Evolutionary conservation across 30 jellyfish, hydroid and myxozoan genomes (phyloP).

Genomic region (Aurelia coerulea): DNA sequence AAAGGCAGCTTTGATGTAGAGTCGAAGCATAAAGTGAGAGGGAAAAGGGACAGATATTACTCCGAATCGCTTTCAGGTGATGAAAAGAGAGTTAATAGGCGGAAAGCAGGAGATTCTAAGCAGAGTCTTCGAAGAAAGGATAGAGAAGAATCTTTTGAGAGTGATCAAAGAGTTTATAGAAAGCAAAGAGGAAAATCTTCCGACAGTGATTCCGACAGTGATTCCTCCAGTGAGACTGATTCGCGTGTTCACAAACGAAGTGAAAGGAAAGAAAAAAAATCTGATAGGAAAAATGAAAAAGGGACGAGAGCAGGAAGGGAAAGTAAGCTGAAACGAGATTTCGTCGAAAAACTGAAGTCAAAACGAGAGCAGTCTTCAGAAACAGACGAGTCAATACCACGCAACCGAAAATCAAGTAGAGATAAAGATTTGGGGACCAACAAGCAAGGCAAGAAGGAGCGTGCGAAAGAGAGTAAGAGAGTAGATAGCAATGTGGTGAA

Average conservation of each 20-base stretch:
- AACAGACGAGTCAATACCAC: too few relatives aligned
- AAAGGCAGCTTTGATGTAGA: background rate
- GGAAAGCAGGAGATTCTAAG: background rate
- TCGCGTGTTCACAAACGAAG: too few relatives aligned
- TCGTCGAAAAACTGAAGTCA: too few relatives aligned
- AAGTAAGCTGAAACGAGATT: background rate
- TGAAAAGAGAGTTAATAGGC: background rate
- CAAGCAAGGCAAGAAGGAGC: background rate
- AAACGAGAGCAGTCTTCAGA: too few relatives aligned
- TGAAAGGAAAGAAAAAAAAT: too few relatives aligned
- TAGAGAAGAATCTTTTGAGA: background rate
- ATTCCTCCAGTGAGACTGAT: too few relatives aligned
- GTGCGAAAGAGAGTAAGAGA: too few relatives aligned
- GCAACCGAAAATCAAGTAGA: conserved; percentile 8
- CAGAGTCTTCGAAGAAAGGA: background rate
- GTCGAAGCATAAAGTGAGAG: background rate
- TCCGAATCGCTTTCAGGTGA: background rate
- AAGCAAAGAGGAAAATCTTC: background rate
- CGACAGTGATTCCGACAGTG: too few relatives aligned
- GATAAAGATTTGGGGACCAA: background rate
- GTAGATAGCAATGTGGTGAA: too few relatives aligned
- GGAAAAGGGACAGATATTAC: background rate
- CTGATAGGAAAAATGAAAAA: too few relatives aligned
- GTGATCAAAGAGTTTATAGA: background rate
- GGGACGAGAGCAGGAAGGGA: background rate